These are phyloP conservation scores for Amphiprion clarkii DNA, from an alignment of 2,797 vertebrate genomes.

Conservation along the genomic window DNA sequence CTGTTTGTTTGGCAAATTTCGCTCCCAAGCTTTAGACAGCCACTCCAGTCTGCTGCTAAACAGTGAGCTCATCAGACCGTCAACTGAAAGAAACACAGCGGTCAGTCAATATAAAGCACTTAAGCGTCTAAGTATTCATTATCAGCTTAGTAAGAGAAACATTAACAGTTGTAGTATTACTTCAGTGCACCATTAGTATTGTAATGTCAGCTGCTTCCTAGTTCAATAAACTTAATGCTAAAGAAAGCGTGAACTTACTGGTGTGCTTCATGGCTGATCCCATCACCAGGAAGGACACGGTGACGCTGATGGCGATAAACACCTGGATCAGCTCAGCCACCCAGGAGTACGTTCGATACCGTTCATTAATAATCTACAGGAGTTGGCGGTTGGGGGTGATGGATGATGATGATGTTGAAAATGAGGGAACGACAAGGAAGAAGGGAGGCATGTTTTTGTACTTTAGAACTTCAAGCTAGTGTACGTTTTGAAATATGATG, in stretches of 20 bases:
- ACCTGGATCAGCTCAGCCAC: slow-evolving; percentile 82
- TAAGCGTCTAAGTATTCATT: neutral
- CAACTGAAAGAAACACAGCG: slow-evolving; percentile 66
- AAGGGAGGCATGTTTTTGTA: neutral
- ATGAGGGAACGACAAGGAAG: slow-evolving; percentile 30
- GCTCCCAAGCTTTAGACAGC: slow-evolving; percentile 60
- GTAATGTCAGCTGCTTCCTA: too few relatives aligned
- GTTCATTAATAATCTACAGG: slow-evolving; percentile 79
- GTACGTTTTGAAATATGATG: neutral
- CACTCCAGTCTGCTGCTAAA: slow-evolving; percentile 64
- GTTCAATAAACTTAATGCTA: too few relatives aligned
- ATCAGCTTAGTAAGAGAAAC: too few relatives aligned
- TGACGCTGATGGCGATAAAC: slow-evolving; percentile 83
- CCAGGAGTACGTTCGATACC: slow-evolving; percentile 77
- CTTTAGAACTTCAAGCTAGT: neutral
- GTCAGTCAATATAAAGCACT: neutral
- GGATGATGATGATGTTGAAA: slow-evolving; percentile 36
- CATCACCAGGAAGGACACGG: slow-evolving; percentile 84
- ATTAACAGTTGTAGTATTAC: too few relatives aligned
- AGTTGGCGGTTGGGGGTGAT: slow-evolving; percentile 16
- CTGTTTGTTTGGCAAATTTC: slow-evolving; percentile 56
- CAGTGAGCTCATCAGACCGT: slow-evolving; percentile 74
- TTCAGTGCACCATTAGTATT: too few relatives aligned
- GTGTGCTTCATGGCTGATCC: slow-evolving; percentile 85
- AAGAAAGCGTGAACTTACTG: slow-evolving; percentile 50